Conservation (phyloP, 2,113 vertebrate genomes). For the Sarotherodon lohbergeri region DNA sequence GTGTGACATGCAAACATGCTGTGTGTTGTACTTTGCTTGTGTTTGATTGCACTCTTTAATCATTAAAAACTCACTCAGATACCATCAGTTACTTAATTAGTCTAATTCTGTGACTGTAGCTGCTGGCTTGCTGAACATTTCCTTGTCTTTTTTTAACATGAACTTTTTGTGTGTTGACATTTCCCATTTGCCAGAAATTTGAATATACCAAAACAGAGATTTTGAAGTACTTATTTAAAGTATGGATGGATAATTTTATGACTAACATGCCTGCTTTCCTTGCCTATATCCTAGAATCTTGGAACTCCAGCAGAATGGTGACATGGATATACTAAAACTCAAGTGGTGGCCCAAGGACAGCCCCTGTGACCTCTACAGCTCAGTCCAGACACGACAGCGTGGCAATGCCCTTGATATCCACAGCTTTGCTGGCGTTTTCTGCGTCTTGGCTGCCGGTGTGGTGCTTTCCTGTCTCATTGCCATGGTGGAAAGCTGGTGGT, state of each 20-base stretch:
- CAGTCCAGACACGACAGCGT: conserved; percentile 84
- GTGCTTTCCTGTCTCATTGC: conserved; percentile 98
- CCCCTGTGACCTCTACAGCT: conserved; percentile 91
- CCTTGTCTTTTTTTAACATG: not conserved
- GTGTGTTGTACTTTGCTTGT: not conserved
- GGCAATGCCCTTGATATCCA: conserved; percentile 94
- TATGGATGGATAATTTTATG: not conserved
- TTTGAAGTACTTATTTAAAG: not conserved
- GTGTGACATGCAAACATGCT: not conserved
- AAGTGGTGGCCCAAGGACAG: conserved; percentile 98
- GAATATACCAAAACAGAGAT: not conserved
- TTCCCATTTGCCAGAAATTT: not conserved
- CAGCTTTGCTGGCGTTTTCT: conserved; percentile 97
- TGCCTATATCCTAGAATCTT: conserved; percentile 78
- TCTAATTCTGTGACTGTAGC: not conserved
- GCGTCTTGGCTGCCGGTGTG: conserved; percentile 92
- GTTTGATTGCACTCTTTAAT: not conserved
- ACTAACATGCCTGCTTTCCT: not conserved
- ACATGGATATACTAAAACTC: conserved; percentile 94
- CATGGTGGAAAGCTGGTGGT: conserved; percentile 99
- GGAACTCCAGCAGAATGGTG: conserved; percentile 96
- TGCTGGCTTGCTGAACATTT: not conserved
- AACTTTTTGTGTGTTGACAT: not conserved
- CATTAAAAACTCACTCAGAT: not conserved
- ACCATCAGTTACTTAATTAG: not conserved